Base-by-base conservation (phyloP, 2,888 invertebrate species). In the Stramonita haemastoma region DNA sequence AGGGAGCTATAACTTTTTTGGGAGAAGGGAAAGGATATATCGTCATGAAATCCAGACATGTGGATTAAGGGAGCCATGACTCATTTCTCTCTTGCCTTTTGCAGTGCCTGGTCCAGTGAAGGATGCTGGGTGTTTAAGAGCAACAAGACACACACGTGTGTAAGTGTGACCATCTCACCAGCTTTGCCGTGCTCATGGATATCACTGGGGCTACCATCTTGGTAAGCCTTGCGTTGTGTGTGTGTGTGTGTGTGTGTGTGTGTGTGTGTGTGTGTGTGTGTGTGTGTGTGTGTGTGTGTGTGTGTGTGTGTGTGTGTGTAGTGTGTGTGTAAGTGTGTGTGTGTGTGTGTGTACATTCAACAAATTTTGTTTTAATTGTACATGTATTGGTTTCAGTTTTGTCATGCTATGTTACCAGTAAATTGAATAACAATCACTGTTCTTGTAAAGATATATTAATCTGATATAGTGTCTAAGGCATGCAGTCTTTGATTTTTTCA, bases 121-220 rank as follows among this genome's bases (percentile, higher is more conserved):
- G 94, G 94, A 13, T 94, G 94, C 90, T 83, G 88, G 57, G 90
- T 93, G 26, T 86, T 91, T n/a, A 86, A 84, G 81, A 92, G 91
- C 70, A 95, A 94, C 89, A 89, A 91, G 17, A 93, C 93, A 22
- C 93, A 93, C 89, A 95, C 13, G 92, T 93, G n/a, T 95, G 95
- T 91, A 91, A 94, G 89, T 95, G 95, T 92, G 88, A 93, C 89
- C 95, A 95, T 91, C 93, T 95, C n/a, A 95, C 95, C 66, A 95
- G 95, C 93, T 95, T 95, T 92, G 95, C 95, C 87, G 93, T 95
- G 0, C 94, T 95, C 89, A 95, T 95, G 95, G 95, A 95, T 89
- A 93, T 95, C 57, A 89, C 92, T 11, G 95, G 94, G 15, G 93
- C 94, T 11, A 91, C 93, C 93, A 94, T 94, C 83, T 86, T 77